These are phyloP conservation scores for Lagorchestes hirsutus DNA, from an alignment of 2,797 vertebrate species.

Conservation along the genomic window DNA sequence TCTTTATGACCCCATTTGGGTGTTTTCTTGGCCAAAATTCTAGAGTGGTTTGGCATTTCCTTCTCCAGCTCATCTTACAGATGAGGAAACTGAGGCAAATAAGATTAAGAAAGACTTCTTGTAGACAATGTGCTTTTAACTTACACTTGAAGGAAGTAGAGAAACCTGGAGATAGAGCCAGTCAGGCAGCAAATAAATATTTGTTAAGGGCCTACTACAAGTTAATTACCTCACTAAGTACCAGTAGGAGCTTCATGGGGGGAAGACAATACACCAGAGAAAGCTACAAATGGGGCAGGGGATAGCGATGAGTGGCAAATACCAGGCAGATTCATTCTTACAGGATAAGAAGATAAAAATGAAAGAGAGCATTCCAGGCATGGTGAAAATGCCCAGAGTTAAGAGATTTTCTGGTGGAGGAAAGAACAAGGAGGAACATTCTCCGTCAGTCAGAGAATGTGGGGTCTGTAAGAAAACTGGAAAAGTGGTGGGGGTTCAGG, in stretches of 20 bases:
- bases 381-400: background rate
- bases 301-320: too few species aligned
- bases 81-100: background rate
- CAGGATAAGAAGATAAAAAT: background rate
- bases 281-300: background rate
- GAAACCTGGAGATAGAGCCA: background rate
- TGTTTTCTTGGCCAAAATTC: too few species aligned
- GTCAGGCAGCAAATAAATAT: background rate
- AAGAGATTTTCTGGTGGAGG: background rate
- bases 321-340: background rate
- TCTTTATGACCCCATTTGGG: too few species aligned
- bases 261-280: background rate
- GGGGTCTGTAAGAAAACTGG: background rate
- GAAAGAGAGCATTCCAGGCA: background rate
- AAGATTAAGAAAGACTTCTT: background rate
- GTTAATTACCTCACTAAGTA: background rate
- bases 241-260: background rate
- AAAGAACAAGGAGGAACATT: background rate
- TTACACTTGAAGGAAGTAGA: background rate
- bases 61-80: too few species aligned
- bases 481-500: background rate
- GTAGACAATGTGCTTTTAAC: background rate
- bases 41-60: too few species aligned
- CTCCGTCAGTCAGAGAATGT: background rate
- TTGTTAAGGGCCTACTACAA: constrained; percentile 6